Evolutionary conservation across 2,113 vertebrate species (phyloP).

Genomic region (Scalopus aquaticus): DNA sequence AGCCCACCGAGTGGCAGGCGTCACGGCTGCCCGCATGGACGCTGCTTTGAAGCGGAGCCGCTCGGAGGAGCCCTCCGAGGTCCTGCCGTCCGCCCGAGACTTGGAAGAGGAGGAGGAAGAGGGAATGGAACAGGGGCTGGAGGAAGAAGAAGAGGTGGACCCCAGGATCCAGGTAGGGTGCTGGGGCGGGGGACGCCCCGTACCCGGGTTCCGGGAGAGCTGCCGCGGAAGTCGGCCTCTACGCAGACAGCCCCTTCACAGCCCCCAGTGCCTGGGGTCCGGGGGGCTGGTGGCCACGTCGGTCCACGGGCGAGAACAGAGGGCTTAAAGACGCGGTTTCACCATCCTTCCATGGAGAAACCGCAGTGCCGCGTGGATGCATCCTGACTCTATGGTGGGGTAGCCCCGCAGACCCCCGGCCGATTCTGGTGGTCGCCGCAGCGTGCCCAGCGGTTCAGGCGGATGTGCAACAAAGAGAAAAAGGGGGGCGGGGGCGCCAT

Average conservation of each 20-base stretch:
- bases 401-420: neutral
- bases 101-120: constrained; percentile 65
- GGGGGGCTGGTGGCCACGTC: neutral
- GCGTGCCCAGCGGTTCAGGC: neutral
- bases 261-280: neutral
- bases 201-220: neutral
- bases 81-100: constrained; percentile 35
- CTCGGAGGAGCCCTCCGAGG: constrained; percentile 76
- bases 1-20: neutral
- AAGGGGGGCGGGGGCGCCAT: constrained; percentile 58
- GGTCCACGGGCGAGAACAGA: neutral
- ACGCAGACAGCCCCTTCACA: neutral
- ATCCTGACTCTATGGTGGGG: neutral
- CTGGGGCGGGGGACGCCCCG: neutral
- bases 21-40: constrained; percentile 79
- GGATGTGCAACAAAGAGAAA: constrained; percentile 72
- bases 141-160: constrained; percentile 91
- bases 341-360: neutral
- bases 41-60: constrained; percentile 71
- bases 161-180: constrained; percentile 93
- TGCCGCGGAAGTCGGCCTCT: neutral
- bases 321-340: neutral
- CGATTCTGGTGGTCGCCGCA: neutral
- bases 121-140: constrained; percentile 64
- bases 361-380: constrained; percentile 42